phyloP scores from a whole-genome alignment of 2,113 vertebrate genomes.

The Poeciliopsis prolifica region DNA sequence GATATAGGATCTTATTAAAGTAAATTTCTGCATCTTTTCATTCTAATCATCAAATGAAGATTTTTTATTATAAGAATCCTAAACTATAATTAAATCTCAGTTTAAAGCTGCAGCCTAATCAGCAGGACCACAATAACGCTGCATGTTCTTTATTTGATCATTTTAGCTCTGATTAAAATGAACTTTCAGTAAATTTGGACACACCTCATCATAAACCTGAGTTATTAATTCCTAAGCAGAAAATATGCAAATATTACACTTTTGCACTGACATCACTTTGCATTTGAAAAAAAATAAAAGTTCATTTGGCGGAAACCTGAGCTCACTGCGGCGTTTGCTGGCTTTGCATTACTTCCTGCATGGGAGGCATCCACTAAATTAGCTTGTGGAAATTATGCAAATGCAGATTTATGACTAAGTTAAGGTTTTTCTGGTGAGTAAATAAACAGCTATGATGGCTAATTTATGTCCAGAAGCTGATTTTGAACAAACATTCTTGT shows the following conservation, averaged over 20 bases:
- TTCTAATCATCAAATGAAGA: too few relatives aligned
- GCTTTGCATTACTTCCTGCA: conserved; percentile 25
- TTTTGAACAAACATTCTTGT: background rate
- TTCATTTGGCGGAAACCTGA: background rate
- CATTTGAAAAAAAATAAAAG: background rate
- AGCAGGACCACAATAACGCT: too few relatives aligned
- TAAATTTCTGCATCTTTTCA: too few relatives aligned
- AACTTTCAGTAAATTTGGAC: too few relatives aligned
- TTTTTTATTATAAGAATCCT: too few relatives aligned
- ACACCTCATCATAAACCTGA: too few relatives aligned
- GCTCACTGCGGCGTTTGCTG: background rate
- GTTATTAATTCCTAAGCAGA: background rate
- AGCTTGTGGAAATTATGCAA: background rate
- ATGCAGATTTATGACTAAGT: background rate
- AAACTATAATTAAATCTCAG: too few relatives aligned
- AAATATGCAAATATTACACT: background rate
- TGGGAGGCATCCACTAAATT: background rate
- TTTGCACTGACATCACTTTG: background rate
- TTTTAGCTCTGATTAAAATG: too few relatives aligned
- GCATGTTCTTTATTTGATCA: too few relatives aligned
- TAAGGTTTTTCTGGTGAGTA: background rate
- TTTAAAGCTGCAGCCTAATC: too few relatives aligned
- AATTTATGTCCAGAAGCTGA: background rate
- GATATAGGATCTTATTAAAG: too few relatives aligned
- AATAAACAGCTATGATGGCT: background rate